Percentiles rank a stretch among this genome's conserved stretches.
Evolutionary conservation across 2,797 vertebrate genomes (phyloP).

Genomic region (Melanogrammus aeglefinus): DNA sequence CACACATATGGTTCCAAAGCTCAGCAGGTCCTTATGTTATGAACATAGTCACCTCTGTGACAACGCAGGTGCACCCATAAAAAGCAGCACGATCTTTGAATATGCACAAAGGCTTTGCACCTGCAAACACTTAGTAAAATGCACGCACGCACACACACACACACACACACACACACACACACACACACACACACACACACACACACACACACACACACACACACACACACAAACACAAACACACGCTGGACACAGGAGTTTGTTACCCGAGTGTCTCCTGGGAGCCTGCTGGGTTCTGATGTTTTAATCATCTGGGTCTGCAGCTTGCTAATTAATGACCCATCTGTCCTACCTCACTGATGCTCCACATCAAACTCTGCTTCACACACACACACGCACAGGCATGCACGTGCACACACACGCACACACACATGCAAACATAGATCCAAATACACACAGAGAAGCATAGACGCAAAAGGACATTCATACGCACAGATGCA

Average conservation of each 20-base stretch:
- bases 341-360: slow-evolving; percentile 70
- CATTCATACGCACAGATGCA: not conserved
- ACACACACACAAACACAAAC: slow-evolving; percentile 12
- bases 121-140: not conserved
- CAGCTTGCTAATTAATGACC: slow-evolving; percentile 78
- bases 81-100: not conserved
- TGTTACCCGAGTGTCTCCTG: slow-evolving; percentile 42
- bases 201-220: slow-evolving; percentile 13
- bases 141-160: slow-evolving; percentile 12
- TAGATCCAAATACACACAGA: slow-evolving; percentile 27
- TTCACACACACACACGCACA: slow-evolving; percentile 8
- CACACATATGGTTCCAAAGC: not conserved
- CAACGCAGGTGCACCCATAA: not conserved
- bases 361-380: slow-evolving; percentile 59
- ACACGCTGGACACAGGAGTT: slow-evolving; percentile 44
- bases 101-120: not conserved
- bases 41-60: not conserved
- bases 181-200: not conserved
- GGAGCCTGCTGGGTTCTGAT: slow-evolving; percentile 69
- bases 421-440: slow-evolving; percentile 14
- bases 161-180: slow-evolving; percentile 18
- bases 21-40: not conserved
- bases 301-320: slow-evolving; percentile 73
- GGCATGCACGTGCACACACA: not conserved
- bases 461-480: not conserved